phyloP scores from a whole-genome alignment of 2,113 vertebrate species.

The Cochlearius cochlearius region DNA sequence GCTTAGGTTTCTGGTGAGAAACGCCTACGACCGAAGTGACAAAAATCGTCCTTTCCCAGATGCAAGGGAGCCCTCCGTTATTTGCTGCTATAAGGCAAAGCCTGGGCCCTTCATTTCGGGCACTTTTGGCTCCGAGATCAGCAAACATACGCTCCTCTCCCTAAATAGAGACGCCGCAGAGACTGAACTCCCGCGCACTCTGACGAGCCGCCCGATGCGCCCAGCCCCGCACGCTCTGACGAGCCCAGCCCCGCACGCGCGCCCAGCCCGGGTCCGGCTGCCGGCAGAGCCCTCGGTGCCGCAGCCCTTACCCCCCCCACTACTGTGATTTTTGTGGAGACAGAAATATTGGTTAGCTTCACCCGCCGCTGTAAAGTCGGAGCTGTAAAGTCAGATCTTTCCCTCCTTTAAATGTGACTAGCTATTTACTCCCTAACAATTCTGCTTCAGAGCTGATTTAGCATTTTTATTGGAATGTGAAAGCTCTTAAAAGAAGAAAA shows the following conservation, averaged over 20 bases:
- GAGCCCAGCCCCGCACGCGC: background rate
- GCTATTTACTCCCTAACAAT: constrained; percentile 82
- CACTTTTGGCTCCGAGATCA: background rate
- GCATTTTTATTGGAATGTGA: constrained; percentile 86
- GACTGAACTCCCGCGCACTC: background rate
- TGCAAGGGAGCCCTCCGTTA: background rate
- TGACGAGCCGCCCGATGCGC: accelerated
- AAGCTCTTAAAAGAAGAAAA: constrained; percentile 83
- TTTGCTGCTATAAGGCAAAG: background rate
- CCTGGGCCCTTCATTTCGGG: background rate
- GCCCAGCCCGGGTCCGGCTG: background rate
- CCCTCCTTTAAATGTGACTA: constrained; percentile 74
- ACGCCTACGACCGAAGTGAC: background rate
- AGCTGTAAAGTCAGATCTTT: constrained; percentile 66
- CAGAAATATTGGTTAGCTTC: constrained; percentile 34
- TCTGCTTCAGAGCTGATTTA: constrained; percentile 82
- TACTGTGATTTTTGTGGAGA: constrained; percentile 27
- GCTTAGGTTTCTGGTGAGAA: background rate
- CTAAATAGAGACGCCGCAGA: background rate
- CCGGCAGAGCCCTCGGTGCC: background rate
- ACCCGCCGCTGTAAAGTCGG: constrained; percentile 30
- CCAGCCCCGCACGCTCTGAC: background rate
- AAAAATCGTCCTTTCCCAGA: background rate
- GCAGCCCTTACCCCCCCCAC: background rate
- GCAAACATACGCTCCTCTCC: background rate